phyloP scores from a whole-genome alignment of 2,113 vertebrate species.

The Eurypyga helias region DNA sequence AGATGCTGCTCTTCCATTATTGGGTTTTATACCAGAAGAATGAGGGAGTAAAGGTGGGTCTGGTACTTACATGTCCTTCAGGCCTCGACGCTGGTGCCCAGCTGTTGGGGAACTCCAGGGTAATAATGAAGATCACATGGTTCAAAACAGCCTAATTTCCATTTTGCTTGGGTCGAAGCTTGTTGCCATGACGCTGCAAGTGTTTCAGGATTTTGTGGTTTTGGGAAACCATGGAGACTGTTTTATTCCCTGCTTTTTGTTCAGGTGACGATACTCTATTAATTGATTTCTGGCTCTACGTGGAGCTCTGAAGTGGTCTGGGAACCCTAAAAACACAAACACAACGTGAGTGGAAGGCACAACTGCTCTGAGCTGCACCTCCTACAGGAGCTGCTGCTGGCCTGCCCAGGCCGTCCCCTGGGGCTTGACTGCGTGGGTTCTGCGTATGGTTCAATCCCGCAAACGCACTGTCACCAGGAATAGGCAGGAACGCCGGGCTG shows the following conservation, averaged over 20 bases:
- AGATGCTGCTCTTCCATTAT: accelerated
- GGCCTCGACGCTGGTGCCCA: neutral
- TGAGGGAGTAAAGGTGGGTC: neutral
- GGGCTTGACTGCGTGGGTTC: neutral
- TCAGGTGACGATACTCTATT: neutral
- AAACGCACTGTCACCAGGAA: accelerated
- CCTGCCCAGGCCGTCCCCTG: neutral
- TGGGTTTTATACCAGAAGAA: neutral
- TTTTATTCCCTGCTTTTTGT: neutral
- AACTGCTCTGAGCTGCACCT: neutral
- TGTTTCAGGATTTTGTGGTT: neutral
- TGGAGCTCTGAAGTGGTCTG: neutral
- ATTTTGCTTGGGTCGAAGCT: neutral
- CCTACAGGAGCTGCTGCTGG: neutral
- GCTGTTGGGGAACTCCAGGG: neutral
- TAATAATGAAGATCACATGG: neutral
- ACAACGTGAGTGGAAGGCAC: neutral
- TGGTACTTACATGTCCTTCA: neutral
- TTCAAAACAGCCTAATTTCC: neutral
- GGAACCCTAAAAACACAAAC: neutral
- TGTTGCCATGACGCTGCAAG: neutral
- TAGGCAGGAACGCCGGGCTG: accelerated
- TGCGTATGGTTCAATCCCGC: accelerated
- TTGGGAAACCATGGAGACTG: neutral
- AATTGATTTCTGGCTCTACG: neutral